Evolutionary conservation across 2,888 invertebrate species (phyloP), one percentile per base, ranked within the genome.

Genomic region (Lapara coniferarum): DNA sequence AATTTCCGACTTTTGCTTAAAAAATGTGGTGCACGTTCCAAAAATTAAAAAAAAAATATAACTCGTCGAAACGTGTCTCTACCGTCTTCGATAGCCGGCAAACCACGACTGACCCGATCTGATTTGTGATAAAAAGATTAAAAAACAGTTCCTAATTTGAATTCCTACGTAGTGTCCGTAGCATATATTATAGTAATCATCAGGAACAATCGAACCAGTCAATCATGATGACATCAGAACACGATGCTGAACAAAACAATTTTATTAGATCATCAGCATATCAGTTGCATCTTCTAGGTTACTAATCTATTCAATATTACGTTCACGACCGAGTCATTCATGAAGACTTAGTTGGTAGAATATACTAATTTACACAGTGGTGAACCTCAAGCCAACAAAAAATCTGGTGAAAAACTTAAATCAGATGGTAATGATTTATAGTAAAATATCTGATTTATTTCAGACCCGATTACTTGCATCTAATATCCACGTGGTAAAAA

Each of bases 131-230:
- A 37, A 37, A 53, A 49, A 19, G 63, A 63, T 63, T 63, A 63
- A 63, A 10, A 69, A 71, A 74, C 73, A 77, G 19, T 63, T 13
- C 16, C 46, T 63, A 46, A 63, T 63, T 63, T 46, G 63, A 25
- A 63, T 63, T 63, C 63, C 49, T 49, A 46, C 46, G 19, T 46
- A 7, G 63, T 63, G 19, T n/a, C 5, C 16, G 13, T 19, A 19
- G 63, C 63, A 63, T 63, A 63, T 13, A 63, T 63, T 63, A 63
- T 49, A 46, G 19, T 63, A 63, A 63, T 63, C 63, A 63, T 49
- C 63, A 63, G 49, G 63, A 63, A 63, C 46, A 63, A 63, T 63
- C 49, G 8, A 63, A 63, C 49, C 63, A 63, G 46, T 63, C 63
- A 63, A 63, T 63, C 63, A 63, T 63, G 19, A 63, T 63, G 63